Base-by-base conservation (phyloP, 2,113 vertebrate species). In the Hystrix cristata region DNA sequence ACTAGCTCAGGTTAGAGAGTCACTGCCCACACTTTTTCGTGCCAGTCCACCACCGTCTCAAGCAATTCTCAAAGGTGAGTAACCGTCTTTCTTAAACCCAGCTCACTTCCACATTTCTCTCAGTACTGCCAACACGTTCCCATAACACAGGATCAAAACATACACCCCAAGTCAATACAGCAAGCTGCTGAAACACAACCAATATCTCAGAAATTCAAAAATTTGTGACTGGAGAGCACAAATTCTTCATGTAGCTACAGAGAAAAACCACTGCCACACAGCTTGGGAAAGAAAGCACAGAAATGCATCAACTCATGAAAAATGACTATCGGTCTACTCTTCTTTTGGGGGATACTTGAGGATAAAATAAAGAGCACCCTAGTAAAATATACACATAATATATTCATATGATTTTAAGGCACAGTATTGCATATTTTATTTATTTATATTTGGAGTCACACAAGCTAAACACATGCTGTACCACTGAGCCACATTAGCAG, bases 391-490 rank as follows among this genome's bases (percentile, higher is more conserved):
- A 71, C 12, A 43, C 25, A 34, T 19, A 72, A 51, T 23, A 51
- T 59, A 55, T 55, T 90, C 59, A 95, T 60, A 85, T 13, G 34
- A 87, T 81, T 94, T 81, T 57, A 92, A 90, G 78, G 23, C n/a
- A 55, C 19, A 59, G 79, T 55, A 59, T 1, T 59, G 12, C 4
- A 76, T 43, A 19, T 62, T 53, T 79, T 83, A 29, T 27, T 59
- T 79, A 69, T 67, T 55, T 48, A n/a, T 79, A 13, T 65, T 57
- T 25, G 29, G 65, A 48, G 13, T 46, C 38, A 62, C 14, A 13
- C 4, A 29, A 53, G 46, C 91, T 31, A 74, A 43, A 15, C 53
- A 64, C n/a, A 55, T 12, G 18, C 53, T 29, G 57, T 64, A 23
- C 55, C 57, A 25, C 15, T 85, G 10, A 64, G 18, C 31, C 46